These are phyloP conservation scores for Epinephelus cyanopodus DNA, from an alignment of 2,113 vertebrate species.

Conservation along the genomic window DNA sequence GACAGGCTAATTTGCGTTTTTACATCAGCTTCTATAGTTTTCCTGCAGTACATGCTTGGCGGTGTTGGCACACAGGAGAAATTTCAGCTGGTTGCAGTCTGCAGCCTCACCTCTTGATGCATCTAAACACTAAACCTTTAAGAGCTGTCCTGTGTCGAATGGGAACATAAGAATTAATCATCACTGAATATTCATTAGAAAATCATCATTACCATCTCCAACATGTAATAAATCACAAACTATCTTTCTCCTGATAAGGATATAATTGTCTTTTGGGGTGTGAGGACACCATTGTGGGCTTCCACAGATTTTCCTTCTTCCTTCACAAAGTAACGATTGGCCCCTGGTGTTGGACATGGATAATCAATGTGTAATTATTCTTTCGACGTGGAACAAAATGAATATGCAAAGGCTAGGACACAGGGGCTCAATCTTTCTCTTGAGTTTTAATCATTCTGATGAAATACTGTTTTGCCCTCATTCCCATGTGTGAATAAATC, in stretches of 20 bases:
- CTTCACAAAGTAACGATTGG: conserved; percentile 43
- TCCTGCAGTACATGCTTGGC: too few relatives aligned
- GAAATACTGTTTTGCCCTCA: conserved; percentile 63
- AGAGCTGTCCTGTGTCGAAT: background rate
- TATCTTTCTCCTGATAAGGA: conserved; percentile 23
- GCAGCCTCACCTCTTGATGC: too few relatives aligned
- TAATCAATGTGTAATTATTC: conserved; percentile 77
- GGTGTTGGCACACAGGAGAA: too few relatives aligned
- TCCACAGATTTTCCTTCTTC: conserved; percentile 17
- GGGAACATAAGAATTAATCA: conserved; percentile 8
- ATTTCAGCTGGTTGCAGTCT: too few relatives aligned
- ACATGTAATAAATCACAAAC: conserved; percentile 36
- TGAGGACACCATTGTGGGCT: conserved; percentile 30
- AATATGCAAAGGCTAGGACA: conserved; percentile 66
- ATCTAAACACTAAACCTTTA: background rate
- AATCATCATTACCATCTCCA: conserved; percentile 31
- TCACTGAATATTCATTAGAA: conserved; percentile 33
- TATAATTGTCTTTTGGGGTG: conserved; percentile 22
- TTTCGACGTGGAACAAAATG: conserved; percentile 64
- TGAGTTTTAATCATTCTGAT: conserved; percentile 71
- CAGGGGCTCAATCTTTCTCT: conserved; percentile 51
- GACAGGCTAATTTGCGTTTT: too few relatives aligned
- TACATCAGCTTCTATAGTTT: too few relatives aligned
- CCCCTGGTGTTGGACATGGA: conserved; percentile 42
- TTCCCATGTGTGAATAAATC: conserved; percentile 67